phyloP scores from a whole-genome alignment of 2,888 invertebrate species.

The Stenichneumon culpator region DNA sequence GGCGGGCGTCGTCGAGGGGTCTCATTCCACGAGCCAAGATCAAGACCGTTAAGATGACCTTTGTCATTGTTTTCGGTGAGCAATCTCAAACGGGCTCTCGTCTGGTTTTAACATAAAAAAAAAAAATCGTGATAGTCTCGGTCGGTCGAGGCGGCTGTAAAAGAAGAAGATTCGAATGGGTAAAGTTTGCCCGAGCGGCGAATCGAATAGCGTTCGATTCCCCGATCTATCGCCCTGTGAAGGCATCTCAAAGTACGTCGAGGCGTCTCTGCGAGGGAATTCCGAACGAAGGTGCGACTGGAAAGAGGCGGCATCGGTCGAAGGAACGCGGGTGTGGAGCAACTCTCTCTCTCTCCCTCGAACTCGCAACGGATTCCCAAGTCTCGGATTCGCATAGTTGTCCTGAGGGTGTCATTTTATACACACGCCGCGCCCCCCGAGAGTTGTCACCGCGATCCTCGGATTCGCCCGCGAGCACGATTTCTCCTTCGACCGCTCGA shows the following conservation, averaged over 20 bases:
- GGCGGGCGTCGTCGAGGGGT: constrained; percentile 95
- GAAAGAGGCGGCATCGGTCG: not conserved
- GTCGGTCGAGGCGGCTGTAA: not conserved
- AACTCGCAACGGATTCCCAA: constrained; percentile 24
- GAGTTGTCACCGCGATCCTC: constrained; percentile 18
- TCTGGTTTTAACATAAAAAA: not conserved
- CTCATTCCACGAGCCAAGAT: constrained; percentile 98
- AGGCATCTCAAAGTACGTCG: constrained; percentile 8
- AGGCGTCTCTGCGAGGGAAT: constrained; percentile 19
- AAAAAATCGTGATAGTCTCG: not conserved
- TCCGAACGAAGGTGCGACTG: constrained; percentile 3
- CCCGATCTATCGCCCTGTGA: not conserved
- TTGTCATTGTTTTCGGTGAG: constrained; percentile 97
- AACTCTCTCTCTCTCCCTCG: not conserved
- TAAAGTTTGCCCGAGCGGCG: not conserved
- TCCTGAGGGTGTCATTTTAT: constrained; percentile 53
- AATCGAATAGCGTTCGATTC: constrained; percentile 28
- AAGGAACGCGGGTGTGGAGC: not conserved
- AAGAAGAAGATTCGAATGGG: too few relatives aligned
- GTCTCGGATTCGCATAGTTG: constrained; percentile 31
- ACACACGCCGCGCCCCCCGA: constrained; percentile 7
- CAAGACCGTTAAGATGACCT: constrained; percentile 99
- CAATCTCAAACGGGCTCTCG: not conserved
- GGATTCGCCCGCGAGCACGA: constrained; percentile 37
- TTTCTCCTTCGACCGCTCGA: constrained; percentile 27